Evolutionary conservation across 2,113 vertebrate genomes (phyloP), one percentile per base, ranked within the genome.

Genomic region (Strix aluco): DNA sequence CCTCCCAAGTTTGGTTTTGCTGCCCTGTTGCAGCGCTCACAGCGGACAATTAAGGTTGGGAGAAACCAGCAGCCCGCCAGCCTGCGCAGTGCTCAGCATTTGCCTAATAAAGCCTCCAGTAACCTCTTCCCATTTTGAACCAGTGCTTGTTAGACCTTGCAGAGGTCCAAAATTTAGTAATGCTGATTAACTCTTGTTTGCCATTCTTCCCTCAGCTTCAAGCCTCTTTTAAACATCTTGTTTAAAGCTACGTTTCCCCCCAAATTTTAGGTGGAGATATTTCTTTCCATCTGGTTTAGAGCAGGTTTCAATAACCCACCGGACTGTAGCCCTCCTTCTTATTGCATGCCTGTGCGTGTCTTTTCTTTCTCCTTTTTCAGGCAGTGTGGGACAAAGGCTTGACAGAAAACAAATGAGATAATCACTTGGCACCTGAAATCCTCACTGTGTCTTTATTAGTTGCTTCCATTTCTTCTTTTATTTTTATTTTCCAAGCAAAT

Each of bases 21-120:
- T 0, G 1, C 30, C 22, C 61, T 4, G 1, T 23, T 46, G 42
- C 32, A 52, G 34, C 38, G 6, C 46, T 47, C 0, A 0, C 54
- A 57, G 62, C 40, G 36, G 62, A 34, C 0, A 2, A 21, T 32
- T 5, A 46, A 36, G 8, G 5, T 22, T 59, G 54, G 18, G 59
- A 65, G 63, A 47, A 59, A 46, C 25, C 8, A 4, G 6, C 2
- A 10, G 19, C 51, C 36, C 5, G 2, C 6, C n/a, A 69, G 55
- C 42, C 63, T 30, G 42, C 1, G 0, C 18, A 7, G 19, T 16
- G 40, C 17, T 75, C 11, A 32, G 30, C 15, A 5, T 61, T 62
- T 27, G 49, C 47, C 59, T 47, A 29, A 55, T 15, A 55, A 67
- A 73, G 32, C 46, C 25, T 65, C 27, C 15, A 67, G 40, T 49